phyloP scores from a whole-genome alignment of 2,113 vertebrate species.

The Struthio camelus region DNA sequence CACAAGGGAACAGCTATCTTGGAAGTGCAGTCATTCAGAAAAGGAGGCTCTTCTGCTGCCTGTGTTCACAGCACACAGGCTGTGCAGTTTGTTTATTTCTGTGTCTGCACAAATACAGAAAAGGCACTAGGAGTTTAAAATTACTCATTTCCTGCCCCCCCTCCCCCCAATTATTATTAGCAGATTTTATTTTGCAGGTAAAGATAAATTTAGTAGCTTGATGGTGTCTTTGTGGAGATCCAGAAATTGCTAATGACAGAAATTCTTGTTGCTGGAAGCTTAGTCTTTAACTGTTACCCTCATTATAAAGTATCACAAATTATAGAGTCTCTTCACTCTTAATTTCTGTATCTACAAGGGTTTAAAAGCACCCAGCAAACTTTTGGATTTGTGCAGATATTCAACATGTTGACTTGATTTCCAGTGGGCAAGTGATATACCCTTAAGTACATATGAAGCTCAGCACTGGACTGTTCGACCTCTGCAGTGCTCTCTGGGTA shows the following conservation, averaged over 20 bases:
- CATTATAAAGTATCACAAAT: neutral
- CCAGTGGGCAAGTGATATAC: neutral
- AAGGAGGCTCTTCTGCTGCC: neutral
- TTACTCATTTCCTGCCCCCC: neutral
- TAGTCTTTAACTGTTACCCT: neutral
- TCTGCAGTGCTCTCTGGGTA: neutral
- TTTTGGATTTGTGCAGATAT: neutral
- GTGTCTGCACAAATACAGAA: neutral
- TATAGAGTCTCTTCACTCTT: neutral
- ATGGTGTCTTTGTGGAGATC: neutral
- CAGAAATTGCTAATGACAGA: neutral
- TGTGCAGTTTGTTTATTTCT: neutral
- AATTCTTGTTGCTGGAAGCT: neutral
- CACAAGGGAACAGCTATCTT: conserved; percentile 4
- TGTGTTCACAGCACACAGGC: neutral
- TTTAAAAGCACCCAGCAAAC: neutral
- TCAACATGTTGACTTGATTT: neutral
- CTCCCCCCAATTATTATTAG: no score
- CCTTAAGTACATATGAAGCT: neutral
- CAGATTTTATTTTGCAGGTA: neutral
- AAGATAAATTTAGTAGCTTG: neutral
- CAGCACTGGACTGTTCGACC: neutral
- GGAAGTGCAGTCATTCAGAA: neutral
- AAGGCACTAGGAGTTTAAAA: neutral
- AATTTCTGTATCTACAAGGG: neutral